Evolutionary conservation across 2,113 vertebrate species (phyloP), one percentile per base, ranked within the genome.

Genomic region (Leucopsar rothschildi): DNA sequence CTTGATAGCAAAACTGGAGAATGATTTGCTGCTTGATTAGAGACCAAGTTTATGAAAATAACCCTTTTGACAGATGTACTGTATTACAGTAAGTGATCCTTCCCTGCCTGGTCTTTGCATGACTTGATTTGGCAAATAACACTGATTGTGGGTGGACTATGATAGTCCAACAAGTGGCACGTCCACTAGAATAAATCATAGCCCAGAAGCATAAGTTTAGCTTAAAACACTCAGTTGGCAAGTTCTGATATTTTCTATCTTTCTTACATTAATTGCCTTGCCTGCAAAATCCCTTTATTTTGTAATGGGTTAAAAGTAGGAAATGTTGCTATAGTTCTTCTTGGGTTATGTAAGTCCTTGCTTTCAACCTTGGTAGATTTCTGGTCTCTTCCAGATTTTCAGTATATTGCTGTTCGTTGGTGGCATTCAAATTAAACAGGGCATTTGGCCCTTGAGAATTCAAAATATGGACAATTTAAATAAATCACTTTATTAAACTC

Each of bases 11-110:
- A 93, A 96, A 93, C 71, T 76, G 40, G 86, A 91, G 82, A 83
- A 94, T 96, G 68, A 94, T 95, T 96, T 97, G 82, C 86, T 93
- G 82, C 93, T 96, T 96, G 93, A 93, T 92, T 89, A 93, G 87
- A 93, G 84, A 87, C 28, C 63, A 90, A 93, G 83, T 90, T 93
- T 92, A 55, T 95, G 90, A 92, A 94, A 96, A 95, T 83, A 94
- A 82, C 57, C 40, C 40, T 66, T 92, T 77, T 95, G 91, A 97
- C 91, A 88, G 93, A 93, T 93, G 89, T 66, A 94, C 80, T 96
- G 50, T 69, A 82, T 91, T 94, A 80, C 57, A 56, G 56, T 69
- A 59, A 91, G 73, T 80, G 73, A 94, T 95, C 88, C 81, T 92
- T 83, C 68, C 70, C 63, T 92, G 56, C 64, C 65, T 82, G 78